Conservation (phyloP, 2,888 invertebrate species). For the Melanotus villosus region DNA sequence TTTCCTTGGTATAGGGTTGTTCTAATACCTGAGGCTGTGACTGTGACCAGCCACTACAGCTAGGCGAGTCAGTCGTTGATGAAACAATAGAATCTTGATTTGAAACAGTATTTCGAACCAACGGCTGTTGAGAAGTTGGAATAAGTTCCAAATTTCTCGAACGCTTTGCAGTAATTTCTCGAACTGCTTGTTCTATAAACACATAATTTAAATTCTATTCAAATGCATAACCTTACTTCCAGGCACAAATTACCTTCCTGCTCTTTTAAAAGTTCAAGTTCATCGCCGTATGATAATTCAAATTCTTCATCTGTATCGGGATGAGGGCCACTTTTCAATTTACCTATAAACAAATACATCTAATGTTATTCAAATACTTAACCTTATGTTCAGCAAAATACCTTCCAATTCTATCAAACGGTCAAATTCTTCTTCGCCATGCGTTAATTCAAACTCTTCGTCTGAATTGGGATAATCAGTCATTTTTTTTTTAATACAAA, state of each 20-base stretch:
- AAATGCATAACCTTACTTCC: neutral
- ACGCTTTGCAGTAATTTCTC: too few species aligned
- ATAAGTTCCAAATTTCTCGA: too few species aligned
- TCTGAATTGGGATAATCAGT: slow-evolving; percentile 72
- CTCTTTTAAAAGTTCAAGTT: slow-evolving; percentile 76
- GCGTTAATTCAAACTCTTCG: slow-evolving; percentile 78
- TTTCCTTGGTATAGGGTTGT: neutral
- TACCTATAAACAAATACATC: neutral
- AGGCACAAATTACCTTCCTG: slow-evolving; percentile 61
- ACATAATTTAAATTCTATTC: too few species aligned
- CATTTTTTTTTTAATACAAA: slow-evolving; percentile 59
- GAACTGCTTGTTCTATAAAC: too few species aligned
- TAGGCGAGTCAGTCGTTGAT: too few species aligned
- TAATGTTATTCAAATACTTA: neutral
- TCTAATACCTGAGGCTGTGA: too few species aligned
- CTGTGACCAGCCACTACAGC: too few species aligned
- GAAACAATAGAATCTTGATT: too few species aligned
- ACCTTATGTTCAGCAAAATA: slow-evolving; percentile 17
- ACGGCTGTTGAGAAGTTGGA: too few species aligned
- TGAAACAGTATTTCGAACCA: too few species aligned
- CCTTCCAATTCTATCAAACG: slow-evolving; percentile 71
- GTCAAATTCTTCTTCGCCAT: slow-evolving; percentile 79
- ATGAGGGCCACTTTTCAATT: too few species aligned
- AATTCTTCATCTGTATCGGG: slow-evolving; percentile 73
- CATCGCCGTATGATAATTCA: slow-evolving; percentile 81